phyloP scores from a whole-genome alignment of 1,140 invertebrate genomes.

The Chrysopa pallens region DNA sequence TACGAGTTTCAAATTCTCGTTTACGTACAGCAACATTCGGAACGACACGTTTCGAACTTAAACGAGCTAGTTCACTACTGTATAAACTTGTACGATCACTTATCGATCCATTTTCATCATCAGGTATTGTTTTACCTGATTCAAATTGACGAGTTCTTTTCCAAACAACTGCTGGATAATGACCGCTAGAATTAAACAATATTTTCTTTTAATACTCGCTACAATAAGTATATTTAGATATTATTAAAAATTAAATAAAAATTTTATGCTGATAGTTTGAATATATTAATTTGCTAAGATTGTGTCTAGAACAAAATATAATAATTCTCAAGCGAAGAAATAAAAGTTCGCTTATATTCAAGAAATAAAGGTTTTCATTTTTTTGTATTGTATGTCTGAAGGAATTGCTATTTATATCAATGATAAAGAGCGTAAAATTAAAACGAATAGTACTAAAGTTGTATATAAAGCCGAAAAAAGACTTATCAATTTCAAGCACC shows the following conservation, averaged over 20 bases:
- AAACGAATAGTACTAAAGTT: too few relatives aligned
- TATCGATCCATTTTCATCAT: constrained; percentile 29
- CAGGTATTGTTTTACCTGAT: constrained; percentile 31
- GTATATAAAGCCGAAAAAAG: too few relatives aligned
- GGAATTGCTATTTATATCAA: too few relatives aligned
- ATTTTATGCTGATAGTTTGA: constrained; percentile 1
- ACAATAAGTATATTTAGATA: constrained; percentile 12
- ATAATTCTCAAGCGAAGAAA: too few relatives aligned
- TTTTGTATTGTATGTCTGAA: too few relatives aligned
- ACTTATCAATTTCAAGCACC: too few relatives aligned
- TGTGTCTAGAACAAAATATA: too few relatives aligned
- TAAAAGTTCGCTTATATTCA: too few relatives aligned
- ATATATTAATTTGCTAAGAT: too few relatives aligned
- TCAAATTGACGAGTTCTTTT: constrained; percentile 57
- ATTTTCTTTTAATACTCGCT: constrained; percentile 6
- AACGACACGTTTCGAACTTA: constrained; percentile 46
- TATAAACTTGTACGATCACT: constrained; percentile 46
- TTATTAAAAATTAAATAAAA: too few relatives aligned
- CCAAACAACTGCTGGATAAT: constrained; percentile 37
- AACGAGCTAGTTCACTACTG: constrained; percentile 49
- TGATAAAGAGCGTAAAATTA: too few relatives aligned
- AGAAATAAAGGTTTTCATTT: too few relatives aligned
- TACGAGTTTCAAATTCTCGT: constrained; percentile 51
- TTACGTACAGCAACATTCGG: constrained; percentile 55
- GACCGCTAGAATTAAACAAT: constrained; percentile 26